Base-by-base conservation (phyloP, 2,888 invertebrate species). In the Phorcus lineatus region DNA sequence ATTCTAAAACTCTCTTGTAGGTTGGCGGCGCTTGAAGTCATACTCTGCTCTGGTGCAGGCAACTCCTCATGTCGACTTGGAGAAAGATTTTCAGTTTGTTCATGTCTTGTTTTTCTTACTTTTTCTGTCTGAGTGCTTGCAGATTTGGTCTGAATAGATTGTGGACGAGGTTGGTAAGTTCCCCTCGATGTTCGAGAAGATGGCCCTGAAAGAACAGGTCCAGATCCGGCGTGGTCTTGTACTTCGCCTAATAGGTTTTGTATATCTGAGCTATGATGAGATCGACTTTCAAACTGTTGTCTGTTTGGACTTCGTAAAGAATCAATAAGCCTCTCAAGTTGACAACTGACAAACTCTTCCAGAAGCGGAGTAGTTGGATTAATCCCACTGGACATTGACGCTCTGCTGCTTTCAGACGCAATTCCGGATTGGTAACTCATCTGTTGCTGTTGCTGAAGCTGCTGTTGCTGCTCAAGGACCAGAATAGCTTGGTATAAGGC, bases 301-400 rank as follows among this genome's bases (percentile, higher is more conserved):
- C 77, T 28, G n/a, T 54, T 19, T 0, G 77, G 77, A 11, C 77
- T 77, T 22, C 55, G 54, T 31, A 77, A n/a, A 16, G 77, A 55
- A 13, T 77, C 77, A 9, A 54, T 31, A 7, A 77, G 55, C 36
- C 77, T 54, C 22, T 77, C 77, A 17, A 77, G 54, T 22, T 77
- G 77, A 11, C 55, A 57, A 28, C 54, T 28, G 13, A 77, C 77
- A 57, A 55, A 77, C 24, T 53, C 55, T 54, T 77, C 57, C 6
- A 77, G 36, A 19, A 36, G 55, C 40, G 36, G 55, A 19, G 77
- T 40, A 17, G 77, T 57, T 2, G 40, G 24, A 55, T 40, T 54
- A 17, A 52, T 74, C 19, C 57, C 77, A 62, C 62, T 62, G 4
- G 57, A 6, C 77, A 77, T 57, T 7, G 77, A 77, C 22, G 57